Percentiles rank a stretch among this genome's conserved stretches.
Conservation (phyloP, 2,113 vertebrate genomes). For the Nerophis lumbriciformis region DNA sequence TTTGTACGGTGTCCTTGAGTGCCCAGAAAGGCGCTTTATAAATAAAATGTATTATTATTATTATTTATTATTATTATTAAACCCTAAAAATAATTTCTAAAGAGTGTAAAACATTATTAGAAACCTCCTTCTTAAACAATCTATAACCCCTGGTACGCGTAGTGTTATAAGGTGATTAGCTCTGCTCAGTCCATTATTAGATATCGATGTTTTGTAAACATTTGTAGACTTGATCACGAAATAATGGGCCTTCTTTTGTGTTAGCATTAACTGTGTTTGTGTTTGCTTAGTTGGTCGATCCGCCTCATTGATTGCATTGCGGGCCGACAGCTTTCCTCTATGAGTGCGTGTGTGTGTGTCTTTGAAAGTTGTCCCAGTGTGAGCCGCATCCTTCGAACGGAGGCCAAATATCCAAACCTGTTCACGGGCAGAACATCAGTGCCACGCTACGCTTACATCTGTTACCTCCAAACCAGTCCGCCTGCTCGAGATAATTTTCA, state of each 20-base stretch:
- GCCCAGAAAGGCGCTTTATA: no score
- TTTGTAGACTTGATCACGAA: constrained; percentile 43
- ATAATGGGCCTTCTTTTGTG: constrained; percentile 32
- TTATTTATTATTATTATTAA: no score
- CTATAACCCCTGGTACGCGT: no score
- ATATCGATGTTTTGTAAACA: constrained; percentile 53
- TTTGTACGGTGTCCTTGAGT: no score
- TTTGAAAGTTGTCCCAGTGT: constrained; percentile 26
- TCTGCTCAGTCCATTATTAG: constrained; percentile 40
- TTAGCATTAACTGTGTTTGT: constrained; percentile 47
- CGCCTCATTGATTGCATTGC: constrained; percentile 60
- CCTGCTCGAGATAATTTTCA: constrained; percentile 52
- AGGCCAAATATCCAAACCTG: constrained; percentile 64
- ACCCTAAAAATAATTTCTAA: no score
- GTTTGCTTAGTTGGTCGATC: constrained; percentile 63
- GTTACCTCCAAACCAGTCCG: constrained; percentile 55
- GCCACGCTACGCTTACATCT: constrained; percentile 66
- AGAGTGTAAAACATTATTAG: no score
- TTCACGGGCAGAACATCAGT: constrained; percentile 63
- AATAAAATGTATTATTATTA: no score
- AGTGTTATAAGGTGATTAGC: background rate
- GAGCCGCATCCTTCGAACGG: constrained; percentile 35
- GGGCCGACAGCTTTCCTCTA: constrained; percentile 35
- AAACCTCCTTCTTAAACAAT: no score
- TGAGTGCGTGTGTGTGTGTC: constrained; percentile 17